A percentile compares a stretch with the other conserved stretches of the same genome.
Conservation (phyloP, 2,113 vertebrate species). For the Struthidea cinerea region DNA sequence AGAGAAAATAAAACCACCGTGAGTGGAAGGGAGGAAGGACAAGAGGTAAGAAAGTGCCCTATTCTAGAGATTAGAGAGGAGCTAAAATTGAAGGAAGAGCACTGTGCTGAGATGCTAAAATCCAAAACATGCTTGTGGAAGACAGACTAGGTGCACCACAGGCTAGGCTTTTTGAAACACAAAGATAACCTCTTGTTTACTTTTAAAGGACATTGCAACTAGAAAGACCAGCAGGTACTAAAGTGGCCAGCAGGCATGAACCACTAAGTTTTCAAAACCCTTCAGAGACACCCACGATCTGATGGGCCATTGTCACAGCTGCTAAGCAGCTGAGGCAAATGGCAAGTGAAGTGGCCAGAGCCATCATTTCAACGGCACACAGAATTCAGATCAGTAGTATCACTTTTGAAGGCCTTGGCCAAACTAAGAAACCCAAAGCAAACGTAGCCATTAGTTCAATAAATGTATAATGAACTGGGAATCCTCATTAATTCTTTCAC, state of each 20-base stretch:
- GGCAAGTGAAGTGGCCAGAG: background rate
- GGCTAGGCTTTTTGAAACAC: background rate
- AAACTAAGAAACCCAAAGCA: background rate
- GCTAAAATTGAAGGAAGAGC: background rate
- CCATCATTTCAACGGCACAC: background rate
- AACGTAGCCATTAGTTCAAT: background rate
- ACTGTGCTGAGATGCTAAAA: background rate
- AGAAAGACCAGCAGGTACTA: background rate
- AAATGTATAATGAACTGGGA: background rate
- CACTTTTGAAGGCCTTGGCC: background rate
- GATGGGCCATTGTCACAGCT: background rate
- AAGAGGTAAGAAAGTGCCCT: background rate
- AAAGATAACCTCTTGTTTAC: background rate
- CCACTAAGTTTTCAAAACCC: background rate
- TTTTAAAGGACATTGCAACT: background rate
- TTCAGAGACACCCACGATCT: rapidly evolving
- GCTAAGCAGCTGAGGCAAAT: background rate
- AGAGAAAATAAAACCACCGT: background rate
- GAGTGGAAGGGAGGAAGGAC: background rate
- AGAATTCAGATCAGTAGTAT: background rate
- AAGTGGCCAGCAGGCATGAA: background rate
- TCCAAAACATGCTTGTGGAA: background rate
- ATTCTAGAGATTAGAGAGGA: background rate
- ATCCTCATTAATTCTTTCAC: background rate
- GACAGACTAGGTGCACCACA: background rate